phyloP scores from a whole-genome alignment of 2,888 invertebrate species.

The Brenthis hecate region DNA sequence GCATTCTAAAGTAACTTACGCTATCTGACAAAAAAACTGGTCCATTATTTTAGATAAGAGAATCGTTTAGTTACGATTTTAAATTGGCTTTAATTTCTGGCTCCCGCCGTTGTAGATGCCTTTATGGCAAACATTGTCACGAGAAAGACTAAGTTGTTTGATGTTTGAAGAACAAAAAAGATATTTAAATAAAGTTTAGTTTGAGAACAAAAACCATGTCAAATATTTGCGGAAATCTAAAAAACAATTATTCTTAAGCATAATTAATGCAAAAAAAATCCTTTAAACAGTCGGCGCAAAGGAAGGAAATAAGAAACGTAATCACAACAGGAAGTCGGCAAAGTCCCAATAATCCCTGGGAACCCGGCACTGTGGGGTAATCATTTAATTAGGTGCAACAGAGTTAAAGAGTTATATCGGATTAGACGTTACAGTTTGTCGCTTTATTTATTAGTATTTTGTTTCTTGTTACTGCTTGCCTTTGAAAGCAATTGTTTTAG shows the following conservation, averaged over 20 bases:
- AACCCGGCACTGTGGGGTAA: slow-evolving; percentile 45
- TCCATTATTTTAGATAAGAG: too few species aligned
- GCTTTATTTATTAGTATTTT: slow-evolving; percentile 21
- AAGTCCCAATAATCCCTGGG: slow-evolving; percentile 48
- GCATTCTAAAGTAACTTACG: too few species aligned
- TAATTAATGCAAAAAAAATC: slow-evolving; percentile 2
- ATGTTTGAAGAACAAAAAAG: too few species aligned
- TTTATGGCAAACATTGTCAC: too few species aligned
- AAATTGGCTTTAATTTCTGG: too few species aligned
- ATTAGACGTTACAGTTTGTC: slow-evolving; percentile 51
- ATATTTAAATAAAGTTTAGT: too few species aligned
- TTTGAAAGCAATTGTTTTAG: background rate
- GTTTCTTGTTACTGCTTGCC: slow-evolving; percentile 1
- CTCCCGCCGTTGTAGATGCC: too few species aligned
- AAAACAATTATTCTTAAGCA: background rate
- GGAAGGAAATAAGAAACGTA: slow-evolving; percentile 22
- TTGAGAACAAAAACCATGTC: too few species aligned
- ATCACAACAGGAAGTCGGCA: slow-evolving; percentile 33
- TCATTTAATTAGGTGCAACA: slow-evolving; percentile 66
- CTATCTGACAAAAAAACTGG: too few species aligned
- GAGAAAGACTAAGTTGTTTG: too few species aligned
- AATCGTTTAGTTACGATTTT: too few species aligned
- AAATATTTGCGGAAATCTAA: too few species aligned
- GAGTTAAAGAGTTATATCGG: slow-evolving; percentile 57
- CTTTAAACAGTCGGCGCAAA: background rate